Evolutionary conservation across 2,113 vertebrate species (phyloP).

Genomic region (Elaphurus davidianus): DNA sequence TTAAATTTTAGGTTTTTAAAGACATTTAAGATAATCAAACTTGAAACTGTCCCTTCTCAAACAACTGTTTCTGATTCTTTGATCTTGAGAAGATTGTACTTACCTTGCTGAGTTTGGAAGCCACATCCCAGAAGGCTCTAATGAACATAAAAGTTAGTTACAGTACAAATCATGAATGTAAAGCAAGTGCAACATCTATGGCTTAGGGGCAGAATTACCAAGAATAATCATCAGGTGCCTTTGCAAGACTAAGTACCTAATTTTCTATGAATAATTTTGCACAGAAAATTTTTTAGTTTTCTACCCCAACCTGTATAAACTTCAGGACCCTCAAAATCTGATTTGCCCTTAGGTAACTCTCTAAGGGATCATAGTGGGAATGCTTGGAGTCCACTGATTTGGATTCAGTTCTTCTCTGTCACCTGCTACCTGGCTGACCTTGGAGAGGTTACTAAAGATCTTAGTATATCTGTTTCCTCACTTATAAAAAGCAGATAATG

Average conservation of each 20-base stretch:
- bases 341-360: neutral
- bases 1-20: neutral
- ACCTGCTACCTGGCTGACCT: neutral
- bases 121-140: neutral
- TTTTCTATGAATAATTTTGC: neutral
- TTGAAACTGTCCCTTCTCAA: constrained; percentile 7
- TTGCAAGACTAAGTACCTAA: neutral
- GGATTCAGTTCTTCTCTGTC: neutral
- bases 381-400: neutral
- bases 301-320: neutral
- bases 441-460: neutral
- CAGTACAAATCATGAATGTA: neutral
- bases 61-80: neutral
- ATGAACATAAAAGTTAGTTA: neutral
- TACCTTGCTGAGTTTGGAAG: neutral
- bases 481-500: neutral
- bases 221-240: neutral
- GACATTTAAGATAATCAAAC: neutral
- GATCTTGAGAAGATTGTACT: neutral
- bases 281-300: neutral
- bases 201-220: neutral
- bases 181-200: neutral
- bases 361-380: neutral
- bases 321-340: neutral
- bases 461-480: neutral